Evolutionary conservation across 2,113 vertebrate genomes (phyloP), one percentile per base, ranked within the genome.

Genomic region (Cephalopholis sonnerati): DNA sequence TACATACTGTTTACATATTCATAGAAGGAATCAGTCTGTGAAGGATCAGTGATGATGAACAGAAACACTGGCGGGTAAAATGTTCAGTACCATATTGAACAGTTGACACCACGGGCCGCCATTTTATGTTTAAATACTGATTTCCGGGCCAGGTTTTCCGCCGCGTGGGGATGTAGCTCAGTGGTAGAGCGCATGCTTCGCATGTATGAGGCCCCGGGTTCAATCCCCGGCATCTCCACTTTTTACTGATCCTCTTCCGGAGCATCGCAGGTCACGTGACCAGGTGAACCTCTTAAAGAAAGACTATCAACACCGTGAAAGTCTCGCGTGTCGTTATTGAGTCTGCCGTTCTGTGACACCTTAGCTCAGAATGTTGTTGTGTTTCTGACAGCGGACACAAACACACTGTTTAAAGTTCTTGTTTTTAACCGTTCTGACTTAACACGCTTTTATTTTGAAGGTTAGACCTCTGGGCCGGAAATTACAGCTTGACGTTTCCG

Each of bases 141-240:
- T 2, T 25, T 11, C 12, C 18, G 61, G 20, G 2, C 11, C 36
- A 0, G 0, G 0, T 7, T 12, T 9, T 36, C 36, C 7, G 24
- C 62, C 22, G 24, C 5, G 41, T 66, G 92, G 95, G 95, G 96
- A 96, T 96, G 96, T 96, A 96, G 96, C 96, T 96, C 96, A 96
- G 96, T 96, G 96, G 96, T 96, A 96, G 96, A 96, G 96, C 95
- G 95, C 96, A 94, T 96, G 96, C 95, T 96, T 96, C 94, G 95
- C 95, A 96, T 96, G 95, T 96, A 96, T 95, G 95, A 96, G 95
- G 95, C 92, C 95, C 95, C 94, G 95, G 95, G 95, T 96, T 96
- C 95, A 95, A 96, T 95, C 95, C 95, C 95, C 95, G 95, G 95
- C 95, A 96, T 96, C 95, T 96, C 95, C 95, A 96, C 55, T 20